phyloP scores from a whole-genome alignment of 2,888 invertebrate genomes.

The Itoplectis maculator region DNA sequence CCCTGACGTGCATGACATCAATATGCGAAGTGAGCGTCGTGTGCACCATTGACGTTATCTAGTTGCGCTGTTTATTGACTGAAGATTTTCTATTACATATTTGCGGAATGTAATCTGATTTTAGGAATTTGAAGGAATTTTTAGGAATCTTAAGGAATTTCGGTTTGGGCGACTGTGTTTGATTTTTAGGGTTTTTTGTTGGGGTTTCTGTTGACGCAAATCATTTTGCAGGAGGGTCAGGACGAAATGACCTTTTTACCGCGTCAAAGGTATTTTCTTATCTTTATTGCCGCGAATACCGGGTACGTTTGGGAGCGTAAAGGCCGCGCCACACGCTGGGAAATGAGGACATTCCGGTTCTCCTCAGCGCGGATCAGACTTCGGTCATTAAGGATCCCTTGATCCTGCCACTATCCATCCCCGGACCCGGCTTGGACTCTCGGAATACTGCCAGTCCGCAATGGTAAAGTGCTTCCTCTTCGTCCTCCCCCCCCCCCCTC shows the following conservation, averaged over 20 bases:
- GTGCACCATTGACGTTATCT: slow-evolving; percentile 24
- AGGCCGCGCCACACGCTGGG: slow-evolving; percentile 71
- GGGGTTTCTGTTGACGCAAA: background rate
- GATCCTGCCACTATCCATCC: slow-evolving; percentile 75
- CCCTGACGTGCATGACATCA: slow-evolving; percentile 7
- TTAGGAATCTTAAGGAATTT: background rate
- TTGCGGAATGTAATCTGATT: background rate
- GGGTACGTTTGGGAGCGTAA: slow-evolving; percentile 75
- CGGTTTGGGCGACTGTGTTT: too few species aligned
- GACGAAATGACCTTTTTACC: slow-evolving; percentile 14
- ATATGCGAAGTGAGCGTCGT: slow-evolving; percentile 14
- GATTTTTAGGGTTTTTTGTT: background rate
- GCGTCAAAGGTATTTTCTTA: slow-evolving; percentile 75
- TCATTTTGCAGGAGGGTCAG: background rate
- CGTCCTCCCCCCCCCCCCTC: slow-evolving; percentile 27
- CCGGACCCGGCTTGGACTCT: slow-evolving; percentile 53
- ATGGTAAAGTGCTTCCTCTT: slow-evolving; percentile 69
- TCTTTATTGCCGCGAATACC: slow-evolving; percentile 79
- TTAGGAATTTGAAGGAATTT: background rate
- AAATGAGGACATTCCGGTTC: slow-evolving; percentile 81
- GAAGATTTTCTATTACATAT: background rate
- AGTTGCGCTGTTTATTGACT: slow-evolving; percentile 27
- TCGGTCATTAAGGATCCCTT: slow-evolving; percentile 79
- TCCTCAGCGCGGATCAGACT: slow-evolving; percentile 76
- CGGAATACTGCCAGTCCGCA: slow-evolving; percentile 65